Percentiles rank a stretch among this genome's conserved stretches.
phyloP scores from a whole-genome alignment of 2,888 invertebrate species.

The Acrocyrtus sp. region DNA sequence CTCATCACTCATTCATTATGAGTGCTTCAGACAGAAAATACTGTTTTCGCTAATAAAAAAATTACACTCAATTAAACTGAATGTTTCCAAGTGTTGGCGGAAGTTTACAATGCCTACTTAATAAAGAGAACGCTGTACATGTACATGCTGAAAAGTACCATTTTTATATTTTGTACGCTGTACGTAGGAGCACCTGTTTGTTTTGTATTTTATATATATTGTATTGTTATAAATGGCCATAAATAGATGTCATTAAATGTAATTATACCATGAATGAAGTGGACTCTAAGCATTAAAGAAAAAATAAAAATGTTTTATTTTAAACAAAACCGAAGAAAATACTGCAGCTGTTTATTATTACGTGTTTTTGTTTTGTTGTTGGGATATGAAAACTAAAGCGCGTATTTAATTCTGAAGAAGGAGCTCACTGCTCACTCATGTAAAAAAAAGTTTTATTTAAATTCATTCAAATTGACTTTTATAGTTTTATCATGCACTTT shows the following conservation, averaged over 20 bases:
- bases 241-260: background rate
- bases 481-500: background rate
- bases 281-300: conserved; percentile 15
- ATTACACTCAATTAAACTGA: background rate
- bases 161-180: background rate
- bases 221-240: background rate
- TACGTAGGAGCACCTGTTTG: background rate
- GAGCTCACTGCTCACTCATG: too few species aligned
- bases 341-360: too few species aligned
- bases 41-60: background rate
- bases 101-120: background rate
- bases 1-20: background rate
- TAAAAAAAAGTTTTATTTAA: too few species aligned
- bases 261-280: conserved; percentile 2
- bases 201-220: background rate
- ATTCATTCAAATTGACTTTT: too few species aligned
- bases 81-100: too few species aligned
- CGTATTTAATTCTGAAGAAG: conserved; percentile 1
- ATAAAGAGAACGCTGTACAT: background rate
- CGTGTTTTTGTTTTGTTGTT: background rate
- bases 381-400: background rate
- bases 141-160: background rate
- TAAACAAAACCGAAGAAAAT: background rate
- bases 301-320: conserved; percentile 6
- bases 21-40: background rate